Base-by-base conservation (phyloP, 2,113 vertebrate species). In the Mionectes macconnelli region DNA sequence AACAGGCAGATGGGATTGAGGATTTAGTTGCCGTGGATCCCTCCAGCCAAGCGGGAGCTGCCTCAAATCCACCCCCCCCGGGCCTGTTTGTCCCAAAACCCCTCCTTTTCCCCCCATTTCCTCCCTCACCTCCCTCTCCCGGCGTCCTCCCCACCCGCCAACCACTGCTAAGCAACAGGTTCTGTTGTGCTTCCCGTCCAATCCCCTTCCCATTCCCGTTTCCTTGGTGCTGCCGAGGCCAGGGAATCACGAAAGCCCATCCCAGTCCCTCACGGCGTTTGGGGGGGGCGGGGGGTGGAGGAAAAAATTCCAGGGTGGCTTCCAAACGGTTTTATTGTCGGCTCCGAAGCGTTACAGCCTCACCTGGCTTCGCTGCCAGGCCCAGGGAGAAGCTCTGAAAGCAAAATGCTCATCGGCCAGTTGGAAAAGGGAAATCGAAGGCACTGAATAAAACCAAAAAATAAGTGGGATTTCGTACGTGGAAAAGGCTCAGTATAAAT, bases 121-220 rank as follows among this genome's bases (percentile, higher is more conserved):
- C 60, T 4, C 18, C 85, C 93, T 74, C 62, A 95, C 96, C 89
- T 87, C 84, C 39, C 39, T 62, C 37, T 80, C 55, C 45, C 2
- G 5, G n/a, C 44, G 89, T n/a, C 45, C 42, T 77, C 47, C 91
- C 12, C 69, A 8, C 31, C 14, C 24, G 10, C 6, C 37, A 87
- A 80, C 14, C 89, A 70, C 22, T 84, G 93, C 96, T 89, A 94
- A 91, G 96, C 95, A 96, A 96, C 91, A 27, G 30, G 20, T 8
- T 77, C 42, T 93, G 95, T 94, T 95, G 89, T 93, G 82, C 82
- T 70, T 24, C 14, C 52, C 2, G 15, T 13, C 68, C 9, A 5
- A 22, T 23, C 9, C 4, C 0, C 19, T 70, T 77, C 57, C 87
- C 22, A 18, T 44, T 37, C 17, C 12, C 2, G 55, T 82, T 69